A percentile compares a stretch with the other conserved stretches of the same genome.
phyloP scores from a whole-genome alignment of 2,797 vertebrate genomes.

The Ctenosaura bakeri region DNA sequence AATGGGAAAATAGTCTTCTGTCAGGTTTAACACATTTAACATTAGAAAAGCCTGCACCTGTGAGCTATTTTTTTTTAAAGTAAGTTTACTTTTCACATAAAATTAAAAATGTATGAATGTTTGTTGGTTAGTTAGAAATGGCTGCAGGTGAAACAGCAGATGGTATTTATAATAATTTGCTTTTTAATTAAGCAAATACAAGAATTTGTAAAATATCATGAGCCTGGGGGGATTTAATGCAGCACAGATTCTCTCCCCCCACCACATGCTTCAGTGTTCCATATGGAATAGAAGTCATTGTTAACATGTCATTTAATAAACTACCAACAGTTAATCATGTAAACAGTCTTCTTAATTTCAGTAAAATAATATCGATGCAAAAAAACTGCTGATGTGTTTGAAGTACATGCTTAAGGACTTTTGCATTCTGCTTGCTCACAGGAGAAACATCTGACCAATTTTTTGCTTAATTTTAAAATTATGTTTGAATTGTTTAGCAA shows the following conservation, averaged over 20 bases:
- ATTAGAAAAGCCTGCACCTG: slow-evolving; percentile 2
- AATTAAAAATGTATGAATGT: slow-evolving; percentile 28
- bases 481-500: background rate
- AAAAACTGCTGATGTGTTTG: slow-evolving; percentile 1
- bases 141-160: slow-evolving; percentile 32
- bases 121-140: slow-evolving; percentile 21
- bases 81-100: background rate
- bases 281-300: slow-evolving; percentile 1
- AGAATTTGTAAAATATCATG: background rate
- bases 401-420: background rate
- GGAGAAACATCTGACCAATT: background rate
- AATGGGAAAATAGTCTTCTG: background rate
- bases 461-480: slow-evolving; percentile 2
- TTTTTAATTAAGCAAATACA: slow-evolving; percentile 40
- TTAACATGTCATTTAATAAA: slow-evolving; percentile 6
- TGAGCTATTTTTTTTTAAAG: background rate
- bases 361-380: background rate
- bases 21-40: background rate
- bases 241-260: background rate
- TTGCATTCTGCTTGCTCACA: background rate
- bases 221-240: background rate
- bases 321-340: background rate
- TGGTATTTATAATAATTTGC: slow-evolving; percentile 42
- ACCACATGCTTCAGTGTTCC: background rate
- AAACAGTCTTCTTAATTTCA: background rate